phyloP scores from a whole-genome alignment of 2,888 invertebrate species.

The Himalopsyche kuldschensis region DNA sequence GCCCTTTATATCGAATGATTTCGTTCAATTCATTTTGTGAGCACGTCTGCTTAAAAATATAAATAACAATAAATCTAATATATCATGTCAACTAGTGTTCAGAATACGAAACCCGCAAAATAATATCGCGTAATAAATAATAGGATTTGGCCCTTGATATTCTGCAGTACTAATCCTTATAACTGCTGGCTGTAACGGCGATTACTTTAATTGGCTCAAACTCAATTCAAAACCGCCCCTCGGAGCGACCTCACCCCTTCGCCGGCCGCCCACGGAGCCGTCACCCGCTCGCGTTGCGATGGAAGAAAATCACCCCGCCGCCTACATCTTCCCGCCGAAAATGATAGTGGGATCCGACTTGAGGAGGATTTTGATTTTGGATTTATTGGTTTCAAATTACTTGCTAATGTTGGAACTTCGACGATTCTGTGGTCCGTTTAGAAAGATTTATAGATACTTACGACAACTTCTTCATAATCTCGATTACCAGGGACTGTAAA shows the following conservation, averaged over 20 bases:
- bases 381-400: constrained; percentile 18
- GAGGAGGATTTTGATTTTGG: constrained; percentile 33
- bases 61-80: constrained; percentile 26
- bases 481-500: not conserved
- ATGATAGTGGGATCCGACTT: constrained; percentile 22
- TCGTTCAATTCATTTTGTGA: not conserved
- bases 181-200: constrained; percentile 70
- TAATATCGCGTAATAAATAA: constrained; percentile 64
- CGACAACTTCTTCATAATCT: not conserved
- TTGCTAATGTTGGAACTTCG: not conserved
- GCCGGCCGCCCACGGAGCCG: constrained; percentile 22
- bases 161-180: constrained; percentile 65
- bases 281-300: constrained; percentile 42
- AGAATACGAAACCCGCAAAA: constrained; percentile 45
- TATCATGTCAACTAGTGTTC: constrained; percentile 17
- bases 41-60: constrained; percentile 12
- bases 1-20: not conserved
- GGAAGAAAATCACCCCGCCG: constrained; percentile 1
- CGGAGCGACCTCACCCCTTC: constrained; percentile 2
- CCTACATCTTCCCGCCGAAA: not conserved
- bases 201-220: constrained; percentile 72
- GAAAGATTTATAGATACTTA: not conserved
- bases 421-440: not conserved
- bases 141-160: constrained; percentile 61
- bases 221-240: constrained; percentile 64